phyloP scores from a whole-genome alignment of 2,888 invertebrate species.

The Lamproptera curius region DNA sequence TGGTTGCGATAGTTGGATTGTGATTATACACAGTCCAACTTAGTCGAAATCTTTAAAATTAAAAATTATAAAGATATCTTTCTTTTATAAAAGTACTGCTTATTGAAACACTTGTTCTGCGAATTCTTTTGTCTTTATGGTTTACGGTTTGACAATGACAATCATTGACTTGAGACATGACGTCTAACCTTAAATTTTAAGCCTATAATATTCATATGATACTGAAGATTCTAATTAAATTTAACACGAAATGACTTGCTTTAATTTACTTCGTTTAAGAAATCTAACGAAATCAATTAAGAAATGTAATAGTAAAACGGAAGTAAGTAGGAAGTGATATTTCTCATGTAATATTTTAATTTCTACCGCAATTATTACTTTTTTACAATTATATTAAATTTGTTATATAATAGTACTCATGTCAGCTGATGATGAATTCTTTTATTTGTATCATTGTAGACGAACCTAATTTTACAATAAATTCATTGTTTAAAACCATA shows the following conservation, averaged over 20 bases:
- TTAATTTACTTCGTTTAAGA: slow-evolving; percentile 47
- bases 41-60: too few relatives aligned
- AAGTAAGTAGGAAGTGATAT: slow-evolving; percentile 40
- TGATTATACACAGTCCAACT: too few relatives aligned
- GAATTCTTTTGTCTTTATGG: too few relatives aligned
- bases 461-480: neutral
- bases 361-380: too few relatives aligned
- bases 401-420: slow-evolving; percentile 20
- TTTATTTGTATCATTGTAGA: neutral
- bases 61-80: too few relatives aligned
- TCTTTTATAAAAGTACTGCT: too few relatives aligned
- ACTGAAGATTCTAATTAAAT: slow-evolving; percentile 10
- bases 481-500: too few relatives aligned
- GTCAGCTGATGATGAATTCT: too few relatives aligned
- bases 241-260: slow-evolving; percentile 53
- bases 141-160: neutral
- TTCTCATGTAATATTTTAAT: too few relatives aligned
- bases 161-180: slow-evolving; percentile 16
- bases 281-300: slow-evolving; percentile 43
- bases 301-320: slow-evolving; percentile 44
- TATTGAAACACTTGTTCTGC: too few relatives aligned
- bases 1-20: too few relatives aligned
- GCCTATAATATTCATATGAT: slow-evolving; percentile 3
- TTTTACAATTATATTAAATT: slow-evolving; percentile 5
- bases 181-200: slow-evolving; percentile 24